phyloP scores from a whole-genome alignment of 2,888 invertebrate species.

The Achlya flavicornis region DNA sequence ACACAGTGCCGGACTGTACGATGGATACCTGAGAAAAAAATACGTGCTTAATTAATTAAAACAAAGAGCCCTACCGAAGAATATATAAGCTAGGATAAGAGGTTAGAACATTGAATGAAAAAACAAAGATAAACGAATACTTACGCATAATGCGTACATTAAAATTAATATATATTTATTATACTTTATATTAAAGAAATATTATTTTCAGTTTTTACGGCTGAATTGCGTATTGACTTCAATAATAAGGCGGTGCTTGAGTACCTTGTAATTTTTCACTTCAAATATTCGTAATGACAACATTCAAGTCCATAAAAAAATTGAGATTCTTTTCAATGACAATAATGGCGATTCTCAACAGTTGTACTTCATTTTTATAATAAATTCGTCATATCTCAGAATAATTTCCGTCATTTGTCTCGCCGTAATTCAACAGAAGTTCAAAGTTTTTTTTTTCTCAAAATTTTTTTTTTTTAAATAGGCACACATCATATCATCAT shows the following conservation, averaged over 20 bases:
- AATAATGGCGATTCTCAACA: not conserved
- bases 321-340: not conserved
- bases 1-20: constrained; percentile 78
- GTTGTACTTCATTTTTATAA: not conserved
- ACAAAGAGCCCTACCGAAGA: not conserved
- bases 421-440: not conserved
- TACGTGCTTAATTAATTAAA: constrained; percentile 13
- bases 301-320: not conserved
- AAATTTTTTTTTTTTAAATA: too few species aligned
- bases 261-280: not conserved
- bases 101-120: too few species aligned
- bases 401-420: not conserved
- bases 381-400: not conserved
- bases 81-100: too few species aligned
- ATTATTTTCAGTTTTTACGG: too few species aligned
- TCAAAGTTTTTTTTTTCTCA: not conserved
- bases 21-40: constrained; percentile 54
- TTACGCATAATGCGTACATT: too few species aligned
- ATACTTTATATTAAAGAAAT: too few species aligned
- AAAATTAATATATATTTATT: too few species aligned
- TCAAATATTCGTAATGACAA: not conserved
- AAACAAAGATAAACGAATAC: not conserved
- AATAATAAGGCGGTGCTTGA: not conserved
- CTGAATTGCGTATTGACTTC: not conserved
- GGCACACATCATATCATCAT: too few species aligned